Base-by-base conservation (phyloP, 2,888 invertebrate genomes). In the Drosophila aldrichi region DNA sequence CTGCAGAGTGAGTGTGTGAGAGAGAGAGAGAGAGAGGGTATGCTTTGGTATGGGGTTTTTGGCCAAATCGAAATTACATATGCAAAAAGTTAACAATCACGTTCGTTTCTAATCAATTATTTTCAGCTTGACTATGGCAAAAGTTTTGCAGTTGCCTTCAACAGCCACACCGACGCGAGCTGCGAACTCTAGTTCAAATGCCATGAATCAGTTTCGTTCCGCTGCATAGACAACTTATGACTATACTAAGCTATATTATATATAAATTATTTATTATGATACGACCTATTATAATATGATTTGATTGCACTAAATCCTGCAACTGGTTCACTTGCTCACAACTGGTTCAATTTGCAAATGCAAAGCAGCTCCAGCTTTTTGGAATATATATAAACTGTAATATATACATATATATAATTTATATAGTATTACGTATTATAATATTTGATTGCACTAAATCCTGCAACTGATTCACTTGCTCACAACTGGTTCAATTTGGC, bases 61-160 rank as follows among this genome's bases (percentile, higher is more conserved):
- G 59, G 70, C 69, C 78, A 76, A 80, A 78, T 76, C 81, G 74
- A 85, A 85, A 86, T 84, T 84, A 86, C 84, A 86, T 84, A 86
- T 86, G 86, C 84, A 84, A 86, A 86, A 87, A 86, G 85, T 87
- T 85, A 85, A 82, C 88, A 86, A 86, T 87, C 86, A 86, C 86
- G 86, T 86, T 87, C 85, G 82, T 76, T 81, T 78, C 86, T 86
- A 86, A 86, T 86, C 86, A 86, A 86, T 86, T 87, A 86, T 86
- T 87, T 78, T 73, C 74, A 76, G 77, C 83, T 79, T 72, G 70
- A 63, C 65, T 67, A 68, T 25, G 69, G 70, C 58, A 63, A 60
- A 82, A 83, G 58, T 83, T 83, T 74, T 55, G 34, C 63, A 64
- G 54, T 70, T 64, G 41, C 58, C 29, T 20, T 29, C 22, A 25